Base-by-base conservation (phyloP, 92 coral and sea anemone genomes). In the Scolanthus callimorphus region DNA sequence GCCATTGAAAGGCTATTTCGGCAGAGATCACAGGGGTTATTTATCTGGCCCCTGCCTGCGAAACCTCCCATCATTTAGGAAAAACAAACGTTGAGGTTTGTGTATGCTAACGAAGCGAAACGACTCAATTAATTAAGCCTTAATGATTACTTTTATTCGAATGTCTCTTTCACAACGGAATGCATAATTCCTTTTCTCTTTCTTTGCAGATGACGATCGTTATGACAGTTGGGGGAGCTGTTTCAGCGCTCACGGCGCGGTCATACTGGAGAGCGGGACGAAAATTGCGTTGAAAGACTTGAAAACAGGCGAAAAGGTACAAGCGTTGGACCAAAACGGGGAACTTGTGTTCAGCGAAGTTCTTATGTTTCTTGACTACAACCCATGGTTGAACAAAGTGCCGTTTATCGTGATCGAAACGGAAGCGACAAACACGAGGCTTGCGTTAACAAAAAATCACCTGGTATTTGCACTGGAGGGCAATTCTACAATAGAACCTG, bases 311-410 rank as follows among this genome's bases (percentile, higher is more conserved):
- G 82, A 94, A 49, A 81, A 69, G 49, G 89, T 84, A 8, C 82
- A 84, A 78, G 79, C 85, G 45, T 51, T 88, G 82, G 68, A 56
- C 37, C 58, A 67, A 20, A 52, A 67, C 20, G 99, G 99, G 20
- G 52, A 59, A 58, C 55, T 85, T 19, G 70, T 86, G 31, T 78
- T 63, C 75, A 88, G 90, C 39, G 95, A 89, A 65, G 90, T 94
- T 0, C 51, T 85, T 12, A 70, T 94, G 86, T 94, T 94, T 51
- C 76, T 86, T 28, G 99, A 94, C 71, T 72, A 68, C 73, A 65
- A 77, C 22, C 94, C 99, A 29, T 48, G 79, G 74, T 59, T 57
- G 55, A 44, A 72, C 3, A 56, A 80, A 15, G 83, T 81, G 20
- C 49, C 67, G 48, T 80, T 74, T 69, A 60, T 70, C 69, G 77